A percentile compares a stretch with the other conserved stretches of the same genome.
Evolutionary conservation across 2,113 vertebrate species (phyloP).

Genomic region (Chaetura pelagica): DNA sequence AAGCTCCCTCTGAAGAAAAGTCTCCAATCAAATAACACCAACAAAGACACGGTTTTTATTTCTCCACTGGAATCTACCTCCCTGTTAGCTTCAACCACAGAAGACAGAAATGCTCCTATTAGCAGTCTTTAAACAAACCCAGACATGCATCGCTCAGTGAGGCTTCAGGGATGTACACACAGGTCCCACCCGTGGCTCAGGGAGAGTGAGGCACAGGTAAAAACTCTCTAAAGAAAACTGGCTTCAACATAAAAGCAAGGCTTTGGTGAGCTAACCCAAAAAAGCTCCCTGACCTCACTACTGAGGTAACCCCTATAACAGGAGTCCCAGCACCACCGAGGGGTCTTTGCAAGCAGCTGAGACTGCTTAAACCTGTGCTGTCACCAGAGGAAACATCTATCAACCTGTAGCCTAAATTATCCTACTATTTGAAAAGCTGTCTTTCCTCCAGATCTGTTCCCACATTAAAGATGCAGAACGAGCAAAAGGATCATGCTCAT

Average conservation of each 20-base stretch:
- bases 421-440: background rate
- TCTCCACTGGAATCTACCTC: background rate
- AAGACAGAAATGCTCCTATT: background rate
- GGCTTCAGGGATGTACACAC: rapidly evolving
- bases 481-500: background rate
- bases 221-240: background rate
- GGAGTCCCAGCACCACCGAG: background rate
- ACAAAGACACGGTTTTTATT: background rate
- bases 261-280: background rate
- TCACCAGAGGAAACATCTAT: background rate
- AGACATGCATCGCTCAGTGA: rapidly evolving
- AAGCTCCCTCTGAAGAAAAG: background rate
- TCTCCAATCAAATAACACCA: background rate
- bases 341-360: background rate
- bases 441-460: background rate
- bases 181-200: background rate
- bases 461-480: rapidly evolving
- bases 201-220: background rate
- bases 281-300: background rate
- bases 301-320: background rate
- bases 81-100: background rate
- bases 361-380: background rate
- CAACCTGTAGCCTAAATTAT: background rate
- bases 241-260: background rate
- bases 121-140: background rate